Conservation (phyloP, 1,140 invertebrate species). For the Zaprionus gabonicus region DNA sequence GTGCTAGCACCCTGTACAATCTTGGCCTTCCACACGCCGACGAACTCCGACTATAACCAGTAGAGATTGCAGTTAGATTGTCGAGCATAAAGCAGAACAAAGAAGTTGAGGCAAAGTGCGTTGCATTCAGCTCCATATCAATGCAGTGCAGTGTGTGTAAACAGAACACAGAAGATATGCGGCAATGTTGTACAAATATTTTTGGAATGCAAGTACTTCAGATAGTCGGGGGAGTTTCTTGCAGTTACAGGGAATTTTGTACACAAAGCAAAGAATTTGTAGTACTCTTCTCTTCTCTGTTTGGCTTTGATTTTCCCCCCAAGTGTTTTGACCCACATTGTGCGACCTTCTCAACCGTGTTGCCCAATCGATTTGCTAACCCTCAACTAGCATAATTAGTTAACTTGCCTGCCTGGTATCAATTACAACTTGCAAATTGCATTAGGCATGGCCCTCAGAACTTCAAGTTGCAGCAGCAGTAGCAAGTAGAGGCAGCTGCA, state of each 20-base stretch:
- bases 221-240: constrained; percentile 5
- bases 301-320: neutral
- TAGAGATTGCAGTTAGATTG: constrained; percentile 13
- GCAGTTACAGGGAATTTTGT: neutral
- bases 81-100: constrained; percentile 17
- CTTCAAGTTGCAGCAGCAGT: constrained; percentile 17
- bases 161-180: constrained; percentile 2
- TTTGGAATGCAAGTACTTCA: constrained; percentile 12
- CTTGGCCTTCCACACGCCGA: constrained; percentile 3
- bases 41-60: constrained; percentile 22
- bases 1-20: too few species aligned
- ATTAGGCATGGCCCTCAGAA: constrained; percentile 12
- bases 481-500: constrained; percentile 22
- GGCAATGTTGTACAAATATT: constrained; percentile 23
- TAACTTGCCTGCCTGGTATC: constrained; percentile 21
- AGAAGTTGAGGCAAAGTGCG: constrained; percentile 13
- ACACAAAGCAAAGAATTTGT: neutral
- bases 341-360: constrained; percentile 13
- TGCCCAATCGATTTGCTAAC: constrained; percentile 34
- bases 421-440: constrained; percentile 38
- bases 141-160: constrained; percentile 2
- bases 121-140: constrained; percentile 10
- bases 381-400: constrained; percentile 35
- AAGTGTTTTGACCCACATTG: constrained; percentile 8
- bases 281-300: neutral